These are phyloP conservation scores for Gouania willdenowi DNA, from an alignment of 2,797 vertebrate genomes.

Conservation along the genomic window DNA sequence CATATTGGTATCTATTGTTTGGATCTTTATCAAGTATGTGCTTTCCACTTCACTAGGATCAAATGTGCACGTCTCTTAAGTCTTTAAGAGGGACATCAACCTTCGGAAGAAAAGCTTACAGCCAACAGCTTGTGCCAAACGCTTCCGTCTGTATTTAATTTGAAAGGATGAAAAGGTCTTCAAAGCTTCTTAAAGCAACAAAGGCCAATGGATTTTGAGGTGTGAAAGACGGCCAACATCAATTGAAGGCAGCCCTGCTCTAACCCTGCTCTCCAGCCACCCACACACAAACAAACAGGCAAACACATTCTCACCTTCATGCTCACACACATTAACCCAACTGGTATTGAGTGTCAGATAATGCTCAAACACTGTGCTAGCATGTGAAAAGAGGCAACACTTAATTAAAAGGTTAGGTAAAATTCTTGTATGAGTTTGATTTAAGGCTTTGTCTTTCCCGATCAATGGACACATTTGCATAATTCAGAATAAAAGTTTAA, in stretches of 20 bases:
- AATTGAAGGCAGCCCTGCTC: slow-evolving; percentile 23
- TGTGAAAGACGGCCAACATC: slow-evolving; percentile 25
- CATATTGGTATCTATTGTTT: slow-evolving; percentile 7
- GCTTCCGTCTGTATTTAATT: slow-evolving; percentile 24
- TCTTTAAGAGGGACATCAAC: slow-evolving; percentile 13
- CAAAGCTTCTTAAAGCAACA: slow-evolving; percentile 49
- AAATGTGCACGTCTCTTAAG: slow-evolving; percentile 14
- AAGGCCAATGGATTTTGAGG: slow-evolving; percentile 26
- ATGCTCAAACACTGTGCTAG: neutral
- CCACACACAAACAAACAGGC: neutral
- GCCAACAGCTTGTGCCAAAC: slow-evolving; percentile 19
- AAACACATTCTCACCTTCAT: neutral
- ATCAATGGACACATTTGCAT: too few relatives aligned
- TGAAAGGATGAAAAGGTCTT: slow-evolving; percentile 36
- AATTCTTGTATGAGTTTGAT: too few relatives aligned
- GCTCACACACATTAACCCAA: neutral
- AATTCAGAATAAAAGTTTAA: too few relatives aligned
- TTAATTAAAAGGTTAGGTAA: too few relatives aligned
- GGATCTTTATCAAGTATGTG: slow-evolving; percentile 9
- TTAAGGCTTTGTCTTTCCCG: too few relatives aligned
- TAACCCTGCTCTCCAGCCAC: neutral
- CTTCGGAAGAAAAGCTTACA: slow-evolving; percentile 13
- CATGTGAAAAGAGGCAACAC: neutral
- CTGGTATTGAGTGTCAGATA: too few relatives aligned
- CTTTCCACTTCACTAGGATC: neutral